Percentiles rank a stretch among this genome's conserved stretches.
phyloP scores from a whole-genome alignment of 2,797 vertebrate species.

The Falco novaeseelandiae region DNA sequence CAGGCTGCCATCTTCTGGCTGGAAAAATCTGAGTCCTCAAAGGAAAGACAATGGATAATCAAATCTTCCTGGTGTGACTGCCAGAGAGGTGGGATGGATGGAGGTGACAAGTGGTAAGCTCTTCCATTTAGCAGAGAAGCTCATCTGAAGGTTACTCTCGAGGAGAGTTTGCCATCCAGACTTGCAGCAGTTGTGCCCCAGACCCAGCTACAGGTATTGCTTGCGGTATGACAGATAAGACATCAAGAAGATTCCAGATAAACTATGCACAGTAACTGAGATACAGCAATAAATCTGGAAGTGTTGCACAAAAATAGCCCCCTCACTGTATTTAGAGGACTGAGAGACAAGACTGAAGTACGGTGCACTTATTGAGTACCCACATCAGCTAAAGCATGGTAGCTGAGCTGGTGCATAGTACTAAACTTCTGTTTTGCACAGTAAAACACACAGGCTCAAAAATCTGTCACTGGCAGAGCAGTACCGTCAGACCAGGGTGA shows the following conservation, averaged over 20 bases:
- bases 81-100: neutral
- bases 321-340: neutral
- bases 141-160: neutral
- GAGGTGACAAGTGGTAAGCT: neutral
- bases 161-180: neutral
- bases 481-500: neutral
- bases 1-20: neutral
- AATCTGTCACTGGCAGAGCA: neutral
- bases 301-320: neutral
- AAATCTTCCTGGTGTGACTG: accelerated
- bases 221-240: neutral
- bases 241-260: neutral
- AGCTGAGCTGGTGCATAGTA: neutral
- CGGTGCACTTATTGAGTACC: neutral
- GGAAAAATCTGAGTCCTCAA: neutral
- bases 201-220: neutral
- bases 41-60: neutral
- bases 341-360: neutral
- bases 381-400: neutral
- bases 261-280: neutral
- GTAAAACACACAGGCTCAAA: neutral
- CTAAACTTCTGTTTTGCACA: neutral
- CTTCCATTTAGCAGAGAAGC: neutral
- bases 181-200: neutral
- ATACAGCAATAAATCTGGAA: neutral